Percentiles rank a stretch among this genome's conserved stretches.
Conservation (phyloP, 2,113 vertebrate genomes). For the Neotragus moschatus region DNA sequence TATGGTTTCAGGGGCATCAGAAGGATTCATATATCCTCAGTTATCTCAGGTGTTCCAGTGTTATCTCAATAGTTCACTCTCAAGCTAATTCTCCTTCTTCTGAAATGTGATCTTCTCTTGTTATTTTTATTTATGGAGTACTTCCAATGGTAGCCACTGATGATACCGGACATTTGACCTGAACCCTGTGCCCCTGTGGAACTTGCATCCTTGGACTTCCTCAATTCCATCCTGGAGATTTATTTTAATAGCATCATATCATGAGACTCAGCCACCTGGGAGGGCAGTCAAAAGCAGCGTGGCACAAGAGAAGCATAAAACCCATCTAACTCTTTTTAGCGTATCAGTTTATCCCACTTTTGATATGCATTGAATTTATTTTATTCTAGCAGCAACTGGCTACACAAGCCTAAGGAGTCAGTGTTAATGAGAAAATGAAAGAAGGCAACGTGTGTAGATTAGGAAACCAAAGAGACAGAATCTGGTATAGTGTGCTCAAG, state of each 20-base stretch:
- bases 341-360: constrained; percentile 15
- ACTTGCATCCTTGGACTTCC: background rate
- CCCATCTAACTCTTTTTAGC: background rate
- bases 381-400: constrained; percentile 11
- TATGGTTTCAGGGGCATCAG: background rate
- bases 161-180: background rate
- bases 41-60: background rate
- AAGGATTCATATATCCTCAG: background rate
- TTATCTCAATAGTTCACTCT: background rate
- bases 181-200: background rate
- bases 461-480: background rate
- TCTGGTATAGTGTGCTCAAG: background rate
- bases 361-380: background rate
- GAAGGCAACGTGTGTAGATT: background rate
- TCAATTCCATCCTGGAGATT: background rate
- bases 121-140: background rate
- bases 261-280: background rate
- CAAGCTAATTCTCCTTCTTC: background rate
- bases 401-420: background rate
- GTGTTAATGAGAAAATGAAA: background rate
- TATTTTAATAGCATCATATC: background rate
- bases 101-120: background rate
- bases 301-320: background rate
- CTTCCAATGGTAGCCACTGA: background rate
- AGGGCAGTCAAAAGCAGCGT: background rate